A percentile compares a stretch with the other conserved stretches of the same genome.
Evolutionary conservation across 1,140 invertebrate species (phyloP).

Genomic region (Holotrichia oblita): DNA sequence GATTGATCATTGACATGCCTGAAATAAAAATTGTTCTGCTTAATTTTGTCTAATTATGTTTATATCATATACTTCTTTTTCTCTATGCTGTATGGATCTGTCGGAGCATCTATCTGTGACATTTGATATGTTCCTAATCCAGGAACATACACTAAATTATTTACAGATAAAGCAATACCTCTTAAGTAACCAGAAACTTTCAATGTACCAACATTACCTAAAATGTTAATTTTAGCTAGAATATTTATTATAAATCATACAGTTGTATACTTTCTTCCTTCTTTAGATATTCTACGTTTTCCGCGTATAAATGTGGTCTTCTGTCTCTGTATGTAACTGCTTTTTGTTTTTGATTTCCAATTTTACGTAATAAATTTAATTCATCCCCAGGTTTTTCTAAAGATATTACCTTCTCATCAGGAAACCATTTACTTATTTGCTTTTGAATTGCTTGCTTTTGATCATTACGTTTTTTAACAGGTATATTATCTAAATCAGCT

Average conservation of each 20-base stretch:
- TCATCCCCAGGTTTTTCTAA: conserved; percentile 82
- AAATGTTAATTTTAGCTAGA: conserved; percentile 38
- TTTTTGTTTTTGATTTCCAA: conserved; percentile 84
- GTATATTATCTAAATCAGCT: conserved; percentile 78
- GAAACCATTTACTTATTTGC: conserved; percentile 79
- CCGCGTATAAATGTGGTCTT: conserved; percentile 83
- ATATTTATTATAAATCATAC: neutral
- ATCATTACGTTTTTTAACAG: conserved; percentile 77
- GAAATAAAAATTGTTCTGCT: neutral
- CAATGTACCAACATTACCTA: conserved; percentile 72
- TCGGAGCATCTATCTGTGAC: conserved; percentile 76
- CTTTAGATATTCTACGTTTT: conserved; percentile 76
- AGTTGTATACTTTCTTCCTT: conserved; percentile 62
- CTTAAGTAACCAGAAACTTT: conserved; percentile 88
- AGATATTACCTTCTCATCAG: conserved; percentile 82
- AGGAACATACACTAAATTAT: conserved; percentile 88
- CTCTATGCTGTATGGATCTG: conserved; percentile 80
- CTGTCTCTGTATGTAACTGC: conserved; percentile 77
- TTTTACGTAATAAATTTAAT: conserved; percentile 79
- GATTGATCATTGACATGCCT: neutral
- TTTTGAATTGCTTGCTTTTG: conserved; percentile 81
- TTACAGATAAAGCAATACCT: conserved; percentile 83
- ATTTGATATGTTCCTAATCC: conserved; percentile 95
- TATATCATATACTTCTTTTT: conserved; percentile 60
- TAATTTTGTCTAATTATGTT: neutral